Evolutionary conservation across 2,113 vertebrate species (phyloP), one percentile per base, ranked within the genome.

Genomic region (Polypterus bichir): DNA sequence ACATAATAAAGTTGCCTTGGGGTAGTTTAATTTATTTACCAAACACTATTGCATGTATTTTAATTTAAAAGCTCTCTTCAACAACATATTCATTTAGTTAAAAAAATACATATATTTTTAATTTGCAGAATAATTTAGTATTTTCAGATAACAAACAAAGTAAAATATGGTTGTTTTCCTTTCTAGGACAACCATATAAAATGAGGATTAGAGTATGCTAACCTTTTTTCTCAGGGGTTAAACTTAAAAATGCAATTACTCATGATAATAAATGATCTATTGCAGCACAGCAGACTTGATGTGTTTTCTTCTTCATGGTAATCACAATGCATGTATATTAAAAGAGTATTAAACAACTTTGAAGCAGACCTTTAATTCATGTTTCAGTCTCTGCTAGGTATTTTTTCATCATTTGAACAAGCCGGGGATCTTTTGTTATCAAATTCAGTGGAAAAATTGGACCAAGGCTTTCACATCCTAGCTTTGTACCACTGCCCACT

Each of bases 401-500:
- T 11, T n/a, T 9, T 59, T 46, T 48, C 53, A 57, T 47, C 6
- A 58, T 48, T 54, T 62, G 57, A 47, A 59, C 56, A 54, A 51
- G 10, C 56, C 11, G 61, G 4, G 48, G 44, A 44, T 27, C 9
- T 46, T 62, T 66, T 62, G 57, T 47, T 57, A 58, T 45, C 51
- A 27, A 48, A 48, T 54, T 3, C 45, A 55, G 47, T 64, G 49
- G 7, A 27, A 64, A 59, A 54, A 49, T 47, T 27, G 59, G 45
- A 64, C 49, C 57, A 53, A 52, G 46, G n/a, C 49, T 59, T 44
- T 57, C 56, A 46, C 9, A 27, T 74, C 68, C 73, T 64, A 76
- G 80, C 86, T 88, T 87, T 86, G 77, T 81, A 76, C 78, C 74
- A 78, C 71, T 84, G 82, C 87, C 77, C 81, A 84, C 74, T 87